Evolutionary conservation across 2,797 vertebrate genomes (phyloP).

Genomic region (Pitangus sulphuratus): DNA sequence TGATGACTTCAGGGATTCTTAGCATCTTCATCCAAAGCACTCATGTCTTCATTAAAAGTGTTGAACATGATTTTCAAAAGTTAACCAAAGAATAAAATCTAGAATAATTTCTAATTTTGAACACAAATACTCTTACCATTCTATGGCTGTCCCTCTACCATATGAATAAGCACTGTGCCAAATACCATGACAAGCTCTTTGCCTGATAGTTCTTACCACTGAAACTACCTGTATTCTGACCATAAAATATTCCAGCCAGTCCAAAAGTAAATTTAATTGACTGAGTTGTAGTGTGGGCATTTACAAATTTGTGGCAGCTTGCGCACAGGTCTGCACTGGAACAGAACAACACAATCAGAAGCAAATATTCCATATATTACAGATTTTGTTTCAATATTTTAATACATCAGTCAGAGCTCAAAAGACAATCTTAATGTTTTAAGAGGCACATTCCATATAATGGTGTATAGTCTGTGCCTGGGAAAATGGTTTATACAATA

Average conservation of each 20-base stretch:
- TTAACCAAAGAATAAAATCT: not conserved
- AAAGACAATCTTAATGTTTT: not conserved
- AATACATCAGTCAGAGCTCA: not conserved
- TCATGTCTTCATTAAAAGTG: not conserved
- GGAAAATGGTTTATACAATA: not conserved
- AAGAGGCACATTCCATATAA: not conserved
- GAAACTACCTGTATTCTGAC: not conserved
- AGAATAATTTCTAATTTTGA: slow-evolving; percentile 1
- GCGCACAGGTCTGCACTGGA: not conserved
- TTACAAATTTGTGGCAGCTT: not conserved
- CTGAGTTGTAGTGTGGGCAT: not conserved
- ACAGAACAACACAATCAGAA: not conserved
- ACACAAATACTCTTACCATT: not conserved
- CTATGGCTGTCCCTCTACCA: not conserved
- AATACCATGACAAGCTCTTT: not conserved
- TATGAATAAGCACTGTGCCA: not conserved
- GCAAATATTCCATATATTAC: not conserved
- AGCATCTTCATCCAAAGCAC: not conserved
- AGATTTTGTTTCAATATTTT: not conserved
- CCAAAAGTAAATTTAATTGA: not conserved
- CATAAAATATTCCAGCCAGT: not conserved
- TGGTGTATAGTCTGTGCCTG: not conserved
- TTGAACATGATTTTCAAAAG: not conserved
- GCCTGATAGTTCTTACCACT: not conserved
- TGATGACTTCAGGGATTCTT: not conserved